Percentiles rank a stretch among this genome's conserved stretches.
Conservation (phyloP, 2,888 invertebrate species). For the Caenorhabditis afra region DNA sequence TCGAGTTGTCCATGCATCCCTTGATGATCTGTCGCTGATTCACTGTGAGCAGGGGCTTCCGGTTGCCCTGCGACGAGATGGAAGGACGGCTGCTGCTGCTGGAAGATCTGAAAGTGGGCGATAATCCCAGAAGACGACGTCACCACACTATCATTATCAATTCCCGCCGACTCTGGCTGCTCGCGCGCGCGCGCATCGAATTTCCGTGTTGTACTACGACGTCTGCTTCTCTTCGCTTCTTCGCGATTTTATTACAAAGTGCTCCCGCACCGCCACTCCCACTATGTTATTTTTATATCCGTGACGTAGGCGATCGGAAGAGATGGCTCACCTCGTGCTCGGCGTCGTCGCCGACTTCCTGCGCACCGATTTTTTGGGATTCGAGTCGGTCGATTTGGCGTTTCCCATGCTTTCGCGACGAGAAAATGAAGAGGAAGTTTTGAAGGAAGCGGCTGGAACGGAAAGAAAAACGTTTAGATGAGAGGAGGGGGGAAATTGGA, state of each 20-base stretch:
- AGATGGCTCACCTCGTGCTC: constrained; percentile 47
- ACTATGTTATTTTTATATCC: constrained; percentile 52
- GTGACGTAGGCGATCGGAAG: constrained; percentile 30
- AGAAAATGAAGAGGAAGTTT: constrained; percentile 5
- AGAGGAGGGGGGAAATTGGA: constrained; percentile 22
- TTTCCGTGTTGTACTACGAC: constrained; percentile 5
- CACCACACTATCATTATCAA: not conserved
- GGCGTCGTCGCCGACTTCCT: constrained; percentile 55
- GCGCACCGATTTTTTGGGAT: constrained; percentile 45
- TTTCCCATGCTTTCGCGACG: constrained; percentile 43
- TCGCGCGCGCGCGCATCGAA: not conserved
- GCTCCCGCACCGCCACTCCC: constrained; percentile 23
- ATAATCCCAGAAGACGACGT: no score
- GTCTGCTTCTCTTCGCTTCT: constrained; percentile 9
- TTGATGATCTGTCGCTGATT: constrained; percentile 73
- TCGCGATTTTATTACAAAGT: constrained; percentile 39
- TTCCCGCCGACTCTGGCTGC: not conserved
- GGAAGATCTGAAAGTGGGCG: constrained; percentile 36
- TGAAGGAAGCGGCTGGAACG: not conserved
- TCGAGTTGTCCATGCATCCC: constrained; percentile 75
- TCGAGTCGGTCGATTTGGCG: constrained; percentile 49
- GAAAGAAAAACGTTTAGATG: constrained; percentile 7
- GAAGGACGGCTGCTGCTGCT: constrained; percentile 58
- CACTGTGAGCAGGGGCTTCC: constrained; percentile 65
- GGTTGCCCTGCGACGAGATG: constrained; percentile 66